Percentiles rank a stretch among this genome's conserved stretches.
Conservation (phyloP, 2,797 vertebrate species). For the Florisuga fusca region DNA sequence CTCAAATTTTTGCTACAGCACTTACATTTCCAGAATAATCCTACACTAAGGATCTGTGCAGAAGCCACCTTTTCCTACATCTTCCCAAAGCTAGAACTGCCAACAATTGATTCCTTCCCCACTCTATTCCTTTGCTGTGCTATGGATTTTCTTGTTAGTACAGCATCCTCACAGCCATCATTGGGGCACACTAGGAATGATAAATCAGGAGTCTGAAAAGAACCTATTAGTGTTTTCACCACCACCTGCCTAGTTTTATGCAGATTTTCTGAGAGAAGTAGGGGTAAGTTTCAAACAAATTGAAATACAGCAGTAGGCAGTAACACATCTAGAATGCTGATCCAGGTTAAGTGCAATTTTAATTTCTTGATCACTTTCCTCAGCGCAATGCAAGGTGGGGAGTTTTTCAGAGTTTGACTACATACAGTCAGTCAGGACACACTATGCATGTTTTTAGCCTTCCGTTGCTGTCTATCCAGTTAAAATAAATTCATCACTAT, state of each 20-base stretch:
- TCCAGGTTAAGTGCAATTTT: background rate
- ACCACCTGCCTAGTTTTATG: background rate
- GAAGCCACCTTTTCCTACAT: background rate
- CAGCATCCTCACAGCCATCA: background rate
- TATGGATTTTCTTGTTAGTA: background rate
- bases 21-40: background rate
- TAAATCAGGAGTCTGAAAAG: background rate
- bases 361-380: background rate
- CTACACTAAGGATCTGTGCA: background rate
- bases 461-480: background rate
- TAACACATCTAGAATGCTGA: fast-evolving
- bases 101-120: background rate
- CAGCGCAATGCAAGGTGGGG: background rate
- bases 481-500: background rate
- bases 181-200: background rate
- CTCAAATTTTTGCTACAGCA: background rate
- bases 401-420: background rate
- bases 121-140: background rate
- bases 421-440: background rate
- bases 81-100: background rate
- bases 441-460: background rate
- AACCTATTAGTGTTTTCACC: background rate
- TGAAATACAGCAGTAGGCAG: background rate
- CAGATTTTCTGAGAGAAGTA: background rate
- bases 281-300: background rate